These are phyloP conservation scores for Pyralis farinalis DNA, from an alignment of 2,888 invertebrate genomes.

Conservation along the genomic window DNA sequence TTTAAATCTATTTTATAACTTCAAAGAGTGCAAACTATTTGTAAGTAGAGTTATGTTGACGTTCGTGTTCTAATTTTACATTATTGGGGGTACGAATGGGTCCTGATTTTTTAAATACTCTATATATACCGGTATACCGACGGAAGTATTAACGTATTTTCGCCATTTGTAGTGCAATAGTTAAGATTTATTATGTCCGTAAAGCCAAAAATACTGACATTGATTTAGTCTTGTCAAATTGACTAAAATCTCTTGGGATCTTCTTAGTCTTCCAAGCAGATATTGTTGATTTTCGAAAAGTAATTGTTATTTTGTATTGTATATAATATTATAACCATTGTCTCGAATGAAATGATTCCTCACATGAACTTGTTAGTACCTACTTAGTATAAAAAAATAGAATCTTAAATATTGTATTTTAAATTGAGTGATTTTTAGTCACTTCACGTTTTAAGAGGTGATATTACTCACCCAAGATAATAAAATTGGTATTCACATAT, in stretches of 20 bases:
- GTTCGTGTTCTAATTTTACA: constrained; percentile 21
- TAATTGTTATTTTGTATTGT: too few species aligned
- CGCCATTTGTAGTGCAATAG: constrained; percentile 7
- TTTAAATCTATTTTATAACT: constrained; percentile 9
- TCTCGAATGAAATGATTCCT: too few species aligned
- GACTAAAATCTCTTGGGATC: background rate
- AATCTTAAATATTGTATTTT: too few species aligned
- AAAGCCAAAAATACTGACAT: constrained; percentile 1
- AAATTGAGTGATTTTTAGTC: too few species aligned
- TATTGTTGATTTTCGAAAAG: constrained; percentile 25
- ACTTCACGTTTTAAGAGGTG: too few species aligned
- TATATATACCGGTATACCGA: background rate
- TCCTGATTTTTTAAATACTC: constrained; percentile 23
- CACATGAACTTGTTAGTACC: too few species aligned
- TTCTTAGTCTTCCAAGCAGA: constrained; percentile 41
- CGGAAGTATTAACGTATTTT: too few species aligned
- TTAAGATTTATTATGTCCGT: constrained; percentile 11
- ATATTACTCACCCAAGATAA: too few species aligned
- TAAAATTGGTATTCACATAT: too few species aligned
- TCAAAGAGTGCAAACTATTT: constrained; percentile 39
- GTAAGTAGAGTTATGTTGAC: constrained; percentile 27
- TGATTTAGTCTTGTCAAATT: too few species aligned
- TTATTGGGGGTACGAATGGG: constrained; percentile 27
- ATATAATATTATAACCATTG: too few species aligned
- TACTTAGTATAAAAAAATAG: too few species aligned